A percentile compares a stretch with the other conserved stretches of the same genome.
Evolutionary conservation across 2,113 vertebrate species (phyloP).

Genomic region (Nothobranchius furzeri): DNA sequence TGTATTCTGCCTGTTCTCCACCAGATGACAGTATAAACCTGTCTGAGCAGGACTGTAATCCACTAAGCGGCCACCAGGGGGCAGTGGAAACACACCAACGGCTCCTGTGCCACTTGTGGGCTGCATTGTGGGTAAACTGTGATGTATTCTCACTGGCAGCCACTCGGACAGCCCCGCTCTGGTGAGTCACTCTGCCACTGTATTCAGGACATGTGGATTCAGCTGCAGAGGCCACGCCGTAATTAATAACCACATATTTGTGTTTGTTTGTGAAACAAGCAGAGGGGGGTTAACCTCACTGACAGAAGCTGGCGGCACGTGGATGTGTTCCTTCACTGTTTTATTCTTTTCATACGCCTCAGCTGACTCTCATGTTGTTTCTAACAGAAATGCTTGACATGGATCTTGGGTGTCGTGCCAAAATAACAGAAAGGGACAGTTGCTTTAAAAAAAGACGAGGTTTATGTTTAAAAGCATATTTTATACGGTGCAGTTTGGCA

Average conservation of each 20-base stretch:
- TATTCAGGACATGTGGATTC: conserved; percentile 44
- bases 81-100: conserved; percentile 28
- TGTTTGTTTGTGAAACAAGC: conserved; percentile 21
- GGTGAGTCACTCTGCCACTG: conserved; percentile 69
- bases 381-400: conserved; percentile 27
- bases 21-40: conserved; percentile 45
- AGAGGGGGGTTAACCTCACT: conserved; percentile 11
- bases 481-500: conserved; percentile 24
- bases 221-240: conserved; percentile 19
- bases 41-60: not conserved
- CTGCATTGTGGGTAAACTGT: conserved; percentile 43
- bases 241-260: conserved; percentile 63
- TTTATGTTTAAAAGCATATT: conserved; percentile 29
- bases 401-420: conserved; percentile 43
- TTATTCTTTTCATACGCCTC: not conserved
- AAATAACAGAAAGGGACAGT: not conserved
- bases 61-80: conserved; percentile 32
- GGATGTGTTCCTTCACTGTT: not conserved
- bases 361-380: conserved; percentile 11
- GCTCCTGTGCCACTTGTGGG: conserved; percentile 3
- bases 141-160: conserved; percentile 59
- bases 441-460: not conserved
- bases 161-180: conserved; percentile 62
- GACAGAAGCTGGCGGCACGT: conserved; percentile 2
- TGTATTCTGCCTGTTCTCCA: conserved; percentile 10